These are phyloP conservation scores for Lasioglossum zephyrum DNA, from an alignment of 2,888 invertebrate species.

Conservation along the genomic window DNA sequence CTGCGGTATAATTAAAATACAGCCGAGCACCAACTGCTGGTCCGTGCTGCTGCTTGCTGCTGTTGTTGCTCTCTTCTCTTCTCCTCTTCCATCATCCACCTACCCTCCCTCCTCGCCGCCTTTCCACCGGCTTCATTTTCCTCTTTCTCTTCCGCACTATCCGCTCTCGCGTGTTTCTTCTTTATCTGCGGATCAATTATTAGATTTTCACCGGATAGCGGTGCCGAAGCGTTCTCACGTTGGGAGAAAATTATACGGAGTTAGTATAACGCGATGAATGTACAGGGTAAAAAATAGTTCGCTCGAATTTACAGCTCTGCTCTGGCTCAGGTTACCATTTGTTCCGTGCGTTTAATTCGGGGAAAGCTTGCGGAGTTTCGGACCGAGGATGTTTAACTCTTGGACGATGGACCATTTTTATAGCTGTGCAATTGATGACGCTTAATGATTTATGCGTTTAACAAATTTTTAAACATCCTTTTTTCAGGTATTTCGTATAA, in stretches of 20 bases:
- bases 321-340: not conserved
- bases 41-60: constrained; percentile 61
- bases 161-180: constrained; percentile 4
- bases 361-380: not conserved
- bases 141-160: constrained; percentile 17
- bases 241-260: not conserved
- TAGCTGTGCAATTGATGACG: too few relatives aligned
- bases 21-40: constrained; percentile 81
- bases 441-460: too few relatives aligned
- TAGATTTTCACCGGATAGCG: not conserved
- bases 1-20: constrained; percentile 80
- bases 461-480: too few relatives aligned
- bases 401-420: too few relatives aligned
- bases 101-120: constrained; percentile 21
- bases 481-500: too few relatives aligned
- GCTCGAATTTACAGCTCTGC: not conserved
- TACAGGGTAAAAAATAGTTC: not conserved
- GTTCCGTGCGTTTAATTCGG: not conserved
- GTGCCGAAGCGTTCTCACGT: not conserved
- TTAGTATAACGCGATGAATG: not conserved
- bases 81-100: constrained; percentile 59
- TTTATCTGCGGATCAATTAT: not conserved
- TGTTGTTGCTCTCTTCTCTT: constrained; percentile 63
- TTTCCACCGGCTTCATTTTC: constrained; percentile 26
- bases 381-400: not conserved